Evolutionary conservation across 2,797 vertebrate species (phyloP).

Genomic region (Fistularia commersonii): DNA sequence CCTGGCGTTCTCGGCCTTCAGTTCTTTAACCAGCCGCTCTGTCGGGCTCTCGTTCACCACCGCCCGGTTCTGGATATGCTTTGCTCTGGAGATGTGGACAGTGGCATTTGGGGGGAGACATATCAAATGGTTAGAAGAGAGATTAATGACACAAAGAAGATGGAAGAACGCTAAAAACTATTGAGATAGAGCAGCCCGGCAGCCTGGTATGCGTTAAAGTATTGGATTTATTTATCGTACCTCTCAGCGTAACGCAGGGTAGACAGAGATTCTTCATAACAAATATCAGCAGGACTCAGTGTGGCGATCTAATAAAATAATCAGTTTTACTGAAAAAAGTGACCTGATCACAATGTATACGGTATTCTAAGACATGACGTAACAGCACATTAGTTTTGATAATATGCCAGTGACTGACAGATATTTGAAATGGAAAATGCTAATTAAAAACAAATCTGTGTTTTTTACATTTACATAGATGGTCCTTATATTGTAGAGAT

Average conservation of each 20-base stretch:
- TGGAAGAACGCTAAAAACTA: not conserved
- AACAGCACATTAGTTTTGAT: no score
- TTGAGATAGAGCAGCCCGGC: not conserved
- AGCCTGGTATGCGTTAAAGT: not conserved
- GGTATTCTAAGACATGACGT: no score
- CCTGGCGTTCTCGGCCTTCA: constrained; percentile 78
- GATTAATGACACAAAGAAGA: not conserved
- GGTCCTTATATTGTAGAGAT: no score
- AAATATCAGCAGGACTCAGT: constrained; percentile 86
- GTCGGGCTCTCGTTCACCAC: constrained; percentile 86
- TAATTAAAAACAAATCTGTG: no score
- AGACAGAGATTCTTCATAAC: constrained; percentile 86
- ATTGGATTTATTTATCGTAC: constrained; percentile 45
- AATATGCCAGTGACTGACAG: no score
- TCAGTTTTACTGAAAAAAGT: not conserved
- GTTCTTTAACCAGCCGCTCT: constrained; percentile 77
- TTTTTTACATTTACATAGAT: no score
- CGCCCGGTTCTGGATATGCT: constrained; percentile 83
- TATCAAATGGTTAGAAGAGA: no score
- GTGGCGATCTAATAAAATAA: constrained; percentile 72
- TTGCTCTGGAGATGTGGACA: constrained; percentile 70
- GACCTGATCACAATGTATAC: not conserved
- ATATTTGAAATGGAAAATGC: no score
- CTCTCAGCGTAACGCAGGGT: constrained; percentile 86
- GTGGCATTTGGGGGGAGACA: not conserved